These are phyloP conservation scores for Eulithis testata DNA, from an alignment of 2,888 invertebrate genomes.

Conservation along the genomic window DNA sequence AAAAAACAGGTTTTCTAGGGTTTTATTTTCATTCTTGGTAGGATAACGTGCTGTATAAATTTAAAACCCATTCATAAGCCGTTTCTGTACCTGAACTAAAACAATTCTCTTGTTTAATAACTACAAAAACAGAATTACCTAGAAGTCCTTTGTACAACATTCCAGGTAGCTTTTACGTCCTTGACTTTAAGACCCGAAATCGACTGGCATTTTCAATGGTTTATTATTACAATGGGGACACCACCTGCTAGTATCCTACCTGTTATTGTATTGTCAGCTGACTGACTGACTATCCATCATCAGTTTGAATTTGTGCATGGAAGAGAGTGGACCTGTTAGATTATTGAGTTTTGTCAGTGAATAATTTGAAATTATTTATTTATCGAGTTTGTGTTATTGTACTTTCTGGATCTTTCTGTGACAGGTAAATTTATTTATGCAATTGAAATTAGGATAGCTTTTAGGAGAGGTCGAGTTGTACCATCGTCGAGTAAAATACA, in stretches of 20 bases:
- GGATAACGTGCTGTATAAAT: not conserved
- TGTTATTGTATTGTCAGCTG: conserved; percentile 37
- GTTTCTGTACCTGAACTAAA: conserved; percentile 17
- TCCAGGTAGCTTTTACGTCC: conserved; percentile 30
- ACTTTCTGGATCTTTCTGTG: conserved; percentile 32
- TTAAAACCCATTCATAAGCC: conserved; percentile 24
- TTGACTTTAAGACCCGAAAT: conserved; percentile 28
- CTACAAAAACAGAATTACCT: conserved; percentile 34
- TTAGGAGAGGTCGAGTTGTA: no score
- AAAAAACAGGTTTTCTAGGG: not conserved
- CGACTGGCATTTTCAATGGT: conserved; percentile 25
- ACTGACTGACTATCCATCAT: conserved; percentile 23
- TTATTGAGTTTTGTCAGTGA: conserved; percentile 20
- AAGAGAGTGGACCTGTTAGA: conserved; percentile 27
- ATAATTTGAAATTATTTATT: conserved; percentile 13
- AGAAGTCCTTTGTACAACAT: conserved; percentile 30
- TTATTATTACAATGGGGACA: conserved; percentile 40
- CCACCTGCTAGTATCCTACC: conserved; percentile 39
- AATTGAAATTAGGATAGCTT: no score
- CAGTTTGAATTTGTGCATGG: conserved; percentile 33
- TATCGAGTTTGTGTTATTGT: conserved; percentile 25
- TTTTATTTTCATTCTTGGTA: conserved; percentile 8
- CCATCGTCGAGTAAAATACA: no score
- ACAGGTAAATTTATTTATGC: conserved; percentile 26
- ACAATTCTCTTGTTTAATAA: conserved; percentile 19